Percentiles rank a stretch among this genome's conserved stretches.
Evolutionary conservation across 1,140 invertebrate species (phyloP).

Genomic region (Platorchestia sp.): DNA sequence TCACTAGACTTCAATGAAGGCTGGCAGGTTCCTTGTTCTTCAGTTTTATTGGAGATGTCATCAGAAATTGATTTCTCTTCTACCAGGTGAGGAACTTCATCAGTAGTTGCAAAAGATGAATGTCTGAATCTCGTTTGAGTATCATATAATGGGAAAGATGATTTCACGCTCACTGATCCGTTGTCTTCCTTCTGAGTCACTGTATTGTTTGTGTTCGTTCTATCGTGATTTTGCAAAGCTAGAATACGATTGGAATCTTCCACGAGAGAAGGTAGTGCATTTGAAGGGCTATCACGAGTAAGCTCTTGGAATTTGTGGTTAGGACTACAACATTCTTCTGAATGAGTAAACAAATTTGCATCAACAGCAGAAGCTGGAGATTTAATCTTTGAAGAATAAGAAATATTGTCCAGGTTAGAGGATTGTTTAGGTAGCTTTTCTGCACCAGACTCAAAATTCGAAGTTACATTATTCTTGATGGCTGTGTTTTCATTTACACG

Average conservation of each 20-base stretch:
- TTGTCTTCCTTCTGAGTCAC: background rate
- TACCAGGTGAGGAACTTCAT: background rate
- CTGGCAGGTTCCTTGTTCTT: background rate
- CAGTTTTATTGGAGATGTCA: background rate
- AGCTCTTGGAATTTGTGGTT: background rate
- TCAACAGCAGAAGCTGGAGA: background rate
- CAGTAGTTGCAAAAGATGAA: slow-evolving; percentile 1
- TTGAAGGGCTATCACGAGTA: background rate
- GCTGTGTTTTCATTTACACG: background rate
- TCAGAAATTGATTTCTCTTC: slow-evolving; percentile 23
- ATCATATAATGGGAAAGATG: background rate
- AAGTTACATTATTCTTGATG: background rate
- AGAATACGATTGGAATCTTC: background rate
- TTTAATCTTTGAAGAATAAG: background rate
- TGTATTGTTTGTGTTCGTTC: background rate
- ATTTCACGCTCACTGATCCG: background rate
- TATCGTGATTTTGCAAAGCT: background rate
- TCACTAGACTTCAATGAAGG: background rate
- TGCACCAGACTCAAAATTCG: background rate
- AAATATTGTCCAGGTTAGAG: background rate
- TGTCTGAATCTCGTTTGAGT: background rate
- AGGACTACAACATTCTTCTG: background rate
- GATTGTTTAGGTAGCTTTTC: background rate
- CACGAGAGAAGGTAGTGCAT: background rate
- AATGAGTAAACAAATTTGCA: background rate